Evolutionary conservation across 2,797 vertebrate genomes (phyloP), one percentile per base, ranked within the genome.

Genomic region (Neopelma chrysocephalum): DNA sequence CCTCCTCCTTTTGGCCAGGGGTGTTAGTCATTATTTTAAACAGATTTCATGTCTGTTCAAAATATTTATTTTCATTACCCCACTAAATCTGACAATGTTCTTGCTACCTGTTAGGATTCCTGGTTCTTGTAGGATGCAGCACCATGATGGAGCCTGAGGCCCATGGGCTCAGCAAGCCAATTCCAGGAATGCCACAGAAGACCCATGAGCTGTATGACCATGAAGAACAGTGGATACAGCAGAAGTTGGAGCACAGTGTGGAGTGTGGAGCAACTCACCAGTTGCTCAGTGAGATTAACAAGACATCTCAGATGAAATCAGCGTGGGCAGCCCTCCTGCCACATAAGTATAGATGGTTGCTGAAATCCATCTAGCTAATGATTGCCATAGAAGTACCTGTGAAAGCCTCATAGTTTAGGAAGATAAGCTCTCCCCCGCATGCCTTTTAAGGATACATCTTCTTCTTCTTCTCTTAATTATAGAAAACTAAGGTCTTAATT

Each of bases 1-100:
- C n/a, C 50, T 83, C 68, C 75, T 80, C 78, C 78, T 75, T 90
- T 93, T 72, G 50, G 83, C 78, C 85, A 15, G 16, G 19, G 32
- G 31, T 58, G 40, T 75, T 84, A 57, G 43, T 64, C 56, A 7
- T n/a, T 45, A 42, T 48, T 92, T 90, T 75, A 40, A 85, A 92
- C 18, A 36, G 32, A 68, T 78, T 91, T 73, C 23, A 34, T 15
- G 34, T 53, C 17, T 48, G 14, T 43, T 83, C 11, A 40, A 87
- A 95, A 71, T 17, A 64, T 11, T 79, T 34, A 6, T 58, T 53
- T 80, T 82, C 36, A 48, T 86, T 51, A 18, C 12, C 26, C 18
- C 15, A n/a, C 9, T 36, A 75, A 69, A 78, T 53, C 47, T 64
- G 69, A 80, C 27, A 40, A 16, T 12, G 7, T 6, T 16, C 66